Conservation (phyloP, 2,797 vertebrate genomes). For the Champsocephalus gunnari region DNA sequence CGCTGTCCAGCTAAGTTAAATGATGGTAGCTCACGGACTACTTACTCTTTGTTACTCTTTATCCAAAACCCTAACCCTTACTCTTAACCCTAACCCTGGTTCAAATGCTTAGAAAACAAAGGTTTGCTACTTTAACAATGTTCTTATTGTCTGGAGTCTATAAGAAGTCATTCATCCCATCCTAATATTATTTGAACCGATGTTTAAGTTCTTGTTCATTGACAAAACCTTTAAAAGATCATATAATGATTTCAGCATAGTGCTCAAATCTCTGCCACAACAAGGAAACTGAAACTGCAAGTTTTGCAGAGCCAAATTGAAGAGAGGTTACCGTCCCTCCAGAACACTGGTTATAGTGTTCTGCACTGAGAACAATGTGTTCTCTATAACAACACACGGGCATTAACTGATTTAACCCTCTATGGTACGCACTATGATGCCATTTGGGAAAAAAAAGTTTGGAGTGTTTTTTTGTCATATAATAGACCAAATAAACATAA, state of each 20-base stretch:
- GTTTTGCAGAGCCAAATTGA: constrained; percentile 30
- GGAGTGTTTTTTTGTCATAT: too few relatives aligned
- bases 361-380: constrained; percentile 40
- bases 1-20: not conserved
- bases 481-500: too few relatives aligned
- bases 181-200: not conserved
- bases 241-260: constrained; percentile 1
- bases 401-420: constrained; percentile 32
- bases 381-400: constrained; percentile 38
- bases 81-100: not conserved
- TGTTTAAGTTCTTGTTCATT: constrained; percentile 22
- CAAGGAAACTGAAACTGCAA: not conserved
- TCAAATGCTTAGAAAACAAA: constrained; percentile 19
- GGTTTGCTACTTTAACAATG: not conserved
- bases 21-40: not conserved
- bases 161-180: constrained; percentile 3
- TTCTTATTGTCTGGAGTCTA: not conserved
- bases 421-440: too few relatives aligned
- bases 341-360: constrained; percentile 18
- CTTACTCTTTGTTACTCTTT: not conserved
- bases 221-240: constrained; percentile 18
- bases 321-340: constrained; percentile 11
- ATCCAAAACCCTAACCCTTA: not conserved
- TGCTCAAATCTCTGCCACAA: constrained; percentile 18
- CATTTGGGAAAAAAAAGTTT: too few relatives aligned